phyloP scores from a whole-genome alignment of 2,888 invertebrate species.

The Ennomos erosarius region DNA sequence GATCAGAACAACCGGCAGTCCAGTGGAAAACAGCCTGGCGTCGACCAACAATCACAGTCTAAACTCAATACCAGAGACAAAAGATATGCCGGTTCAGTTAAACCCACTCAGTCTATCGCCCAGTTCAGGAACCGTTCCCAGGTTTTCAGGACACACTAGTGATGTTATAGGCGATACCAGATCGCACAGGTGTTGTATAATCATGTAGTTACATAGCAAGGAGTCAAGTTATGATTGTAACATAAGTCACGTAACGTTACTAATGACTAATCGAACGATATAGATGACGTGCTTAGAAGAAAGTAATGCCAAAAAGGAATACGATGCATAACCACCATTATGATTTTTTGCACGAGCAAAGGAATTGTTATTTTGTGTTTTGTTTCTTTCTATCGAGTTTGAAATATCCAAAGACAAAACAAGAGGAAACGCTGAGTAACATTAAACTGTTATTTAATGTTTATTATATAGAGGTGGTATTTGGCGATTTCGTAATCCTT shows the following conservation, averaged over 20 bases:
- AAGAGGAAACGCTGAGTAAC: too few relatives aligned
- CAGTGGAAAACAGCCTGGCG: constrained; percentile 74
- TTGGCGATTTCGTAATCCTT: too few relatives aligned
- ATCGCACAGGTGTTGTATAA: constrained; percentile 89
- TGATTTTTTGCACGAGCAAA: too few relatives aligned
- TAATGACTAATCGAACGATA: background rate
- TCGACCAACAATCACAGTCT: constrained; percentile 77
- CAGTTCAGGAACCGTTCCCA: constrained; percentile 75
- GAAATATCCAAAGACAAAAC: too few relatives aligned
- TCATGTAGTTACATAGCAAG: constrained; percentile 83
- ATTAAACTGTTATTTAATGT: too few relatives aligned
- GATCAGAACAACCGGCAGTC: constrained; percentile 88
- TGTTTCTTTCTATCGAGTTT: too few relatives aligned
- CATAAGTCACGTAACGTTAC: background rate
- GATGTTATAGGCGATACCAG: constrained; percentile 91
- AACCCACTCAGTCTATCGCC: constrained; percentile 77
- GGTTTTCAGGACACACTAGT: constrained; percentile 91
- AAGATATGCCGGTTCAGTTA: constrained; percentile 76
- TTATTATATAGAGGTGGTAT: too few relatives aligned
- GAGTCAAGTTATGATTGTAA: background rate
- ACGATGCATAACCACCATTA: too few relatives aligned
- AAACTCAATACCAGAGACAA: constrained; percentile 75
- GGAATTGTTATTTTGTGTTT: too few relatives aligned
- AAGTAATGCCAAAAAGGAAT: too few relatives aligned
- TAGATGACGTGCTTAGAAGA: too few relatives aligned